Conservation (phyloP, 2,113 vertebrate species). For the Thinocorus orbignyianus region DNA sequence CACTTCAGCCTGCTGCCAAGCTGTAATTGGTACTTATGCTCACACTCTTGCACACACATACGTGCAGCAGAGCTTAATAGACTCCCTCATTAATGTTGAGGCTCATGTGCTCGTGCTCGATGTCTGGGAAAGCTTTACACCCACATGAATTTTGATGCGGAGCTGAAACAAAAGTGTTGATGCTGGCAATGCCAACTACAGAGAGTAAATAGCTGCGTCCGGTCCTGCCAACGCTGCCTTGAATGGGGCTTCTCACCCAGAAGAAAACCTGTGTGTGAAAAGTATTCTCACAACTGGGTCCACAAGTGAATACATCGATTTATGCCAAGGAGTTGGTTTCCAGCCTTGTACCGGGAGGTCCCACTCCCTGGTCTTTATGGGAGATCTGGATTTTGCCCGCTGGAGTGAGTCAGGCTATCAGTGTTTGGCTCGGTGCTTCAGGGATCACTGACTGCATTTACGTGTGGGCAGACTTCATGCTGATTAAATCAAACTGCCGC, state of each 20-base stretch:
- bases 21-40: conserved; percentile 16
- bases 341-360: not conserved
- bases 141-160: conserved; percentile 65
- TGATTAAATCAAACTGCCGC: conserved; percentile 37
- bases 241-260: conserved; percentile 55
- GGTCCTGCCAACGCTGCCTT: conserved; percentile 43
- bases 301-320: not conserved
- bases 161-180: conserved; percentile 68
- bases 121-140: conserved; percentile 64
- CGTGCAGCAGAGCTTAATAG: conserved; percentile 42
- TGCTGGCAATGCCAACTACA: conserved; percentile 39
- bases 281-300: not conserved
- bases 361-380: not conserved
- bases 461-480: not conserved
- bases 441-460: conserved; percentile 27
- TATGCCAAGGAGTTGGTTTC: not conserved
- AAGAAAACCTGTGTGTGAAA: conserved; percentile 40
- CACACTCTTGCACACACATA: conserved; percentile 25
- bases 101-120: conserved; percentile 34
- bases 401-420: not conserved
- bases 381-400: not conserved
- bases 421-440: not conserved
- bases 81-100: conserved; percentile 50
- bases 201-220: conserved; percentile 56
- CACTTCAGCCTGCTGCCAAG: not conserved